A percentile compares a stretch with the other conserved stretches of the same genome.
These are phyloP conservation scores for Agelastica alni DNA, from an alignment of 2,888 invertebrate genomes.

Conservation along the genomic window DNA sequence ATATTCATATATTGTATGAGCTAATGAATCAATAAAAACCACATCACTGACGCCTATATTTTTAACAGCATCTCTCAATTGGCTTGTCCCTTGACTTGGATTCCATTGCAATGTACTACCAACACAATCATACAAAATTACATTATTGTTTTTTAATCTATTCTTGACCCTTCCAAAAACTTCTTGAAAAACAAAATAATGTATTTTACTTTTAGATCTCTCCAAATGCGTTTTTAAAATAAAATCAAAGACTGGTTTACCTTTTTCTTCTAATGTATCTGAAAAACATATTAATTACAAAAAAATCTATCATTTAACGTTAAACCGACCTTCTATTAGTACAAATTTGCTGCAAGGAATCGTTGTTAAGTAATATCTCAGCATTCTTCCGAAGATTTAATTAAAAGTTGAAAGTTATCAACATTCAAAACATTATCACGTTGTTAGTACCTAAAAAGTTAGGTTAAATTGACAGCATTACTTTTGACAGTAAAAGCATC, in stretches of 20 bases:
- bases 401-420: neutral
- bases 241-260: conserved; percentile 41
- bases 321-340: conserved; percentile 48
- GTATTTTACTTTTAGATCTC: conserved; percentile 36
- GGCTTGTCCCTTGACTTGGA: conserved; percentile 11
- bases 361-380: conserved; percentile 46
- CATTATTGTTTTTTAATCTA: conserved; percentile 19
- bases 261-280: conserved; percentile 47
- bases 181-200: conserved; percentile 50
- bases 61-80: conserved; percentile 34
- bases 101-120: conserved; percentile 39
- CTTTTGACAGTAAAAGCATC: too few relatives aligned
- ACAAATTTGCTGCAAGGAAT: conserved; percentile 49
- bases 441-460: conserved; percentile 1
- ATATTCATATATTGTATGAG: conserved; percentile 45
- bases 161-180: conserved; percentile 34
- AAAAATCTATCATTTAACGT: neutral
- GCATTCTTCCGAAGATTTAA: conserved; percentile 40
- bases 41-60: conserved; percentile 37
- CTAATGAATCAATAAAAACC: conserved; percentile 50
- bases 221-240: conserved; percentile 44
- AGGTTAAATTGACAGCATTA: conserved; percentile 25
- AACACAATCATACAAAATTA: conserved; percentile 43
- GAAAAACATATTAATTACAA: conserved; percentile 32
- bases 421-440: conserved; percentile 31